Evolutionary conservation across 1,140 invertebrate species (phyloP), one percentile per base, ranked within the genome.

Genomic region (Plutomurus gul): DNA sequence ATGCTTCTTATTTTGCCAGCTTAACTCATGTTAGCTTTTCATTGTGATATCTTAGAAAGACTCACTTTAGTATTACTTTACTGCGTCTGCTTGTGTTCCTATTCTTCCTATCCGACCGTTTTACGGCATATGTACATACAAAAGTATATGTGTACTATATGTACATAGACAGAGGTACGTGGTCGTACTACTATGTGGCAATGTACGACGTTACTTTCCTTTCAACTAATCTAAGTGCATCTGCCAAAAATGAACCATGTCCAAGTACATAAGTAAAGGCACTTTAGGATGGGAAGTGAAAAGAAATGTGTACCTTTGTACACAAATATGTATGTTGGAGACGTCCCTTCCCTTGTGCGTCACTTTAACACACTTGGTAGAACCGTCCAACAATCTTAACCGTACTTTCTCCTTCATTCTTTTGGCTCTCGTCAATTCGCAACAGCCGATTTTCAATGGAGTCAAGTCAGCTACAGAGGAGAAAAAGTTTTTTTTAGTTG

Each of bases 171-270:
- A n/a, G n/a, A n/a, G n/a, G n/a, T n/a, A n/a, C n/a, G n/a, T n/a
- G n/a, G n/a, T n/a, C n/a, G n/a, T n/a, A n/a, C n/a, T n/a, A n/a
- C n/a, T n/a, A n/a, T n/a, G n/a, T n/a, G n/a, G n/a, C n/a, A n/a
- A n/a, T n/a, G n/a, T n/a, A n/a, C n/a, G n/a, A 65, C 36, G 56
- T 20, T 65, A 65, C 25, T 65, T 33, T 33, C 25, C 25, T 65
- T 65, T 65, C 56, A 65, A 65, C 56, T 65, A 65, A 65, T 65
- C 56, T 65, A 65, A 65, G 56, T 65, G 56, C 56, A 65, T 65
- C 56, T 65, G 56, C 56, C 56, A 65, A 65, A 65, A 65, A 65
- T 65, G 56, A 65, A 33, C 56, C 56, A 65, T 65, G 56, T 65
- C 56, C 56, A 33, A 25, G 16, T 33, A 65, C 36, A 30, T 65